Evolutionary conservation across 2,797 vertebrate genomes (phyloP).

Genomic region (Champsocephalus esox): DNA sequence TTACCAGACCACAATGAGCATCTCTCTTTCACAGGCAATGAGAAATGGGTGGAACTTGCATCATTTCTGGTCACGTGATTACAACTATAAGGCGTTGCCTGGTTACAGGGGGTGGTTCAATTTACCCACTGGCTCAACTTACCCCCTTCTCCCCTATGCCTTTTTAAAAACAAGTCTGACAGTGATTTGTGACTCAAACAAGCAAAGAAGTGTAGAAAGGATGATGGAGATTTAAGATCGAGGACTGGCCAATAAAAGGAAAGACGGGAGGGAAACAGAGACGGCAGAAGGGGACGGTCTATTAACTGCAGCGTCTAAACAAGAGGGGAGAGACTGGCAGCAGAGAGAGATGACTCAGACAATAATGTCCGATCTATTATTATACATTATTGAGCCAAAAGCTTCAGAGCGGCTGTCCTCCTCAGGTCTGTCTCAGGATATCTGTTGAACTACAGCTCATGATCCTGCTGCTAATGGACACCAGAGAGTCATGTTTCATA

Average conservation of each 20-base stretch:
- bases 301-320: constrained; percentile 65
- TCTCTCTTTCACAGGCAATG: too few relatives aligned
- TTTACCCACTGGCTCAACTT: too few relatives aligned
- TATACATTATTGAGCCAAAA: constrained; percentile 67
- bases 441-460: background rate
- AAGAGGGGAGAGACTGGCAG: constrained; percentile 61
- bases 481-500: background rate
- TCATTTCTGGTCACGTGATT: too few relatives aligned
- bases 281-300: constrained; percentile 60
- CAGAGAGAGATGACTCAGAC: constrained; percentile 71
- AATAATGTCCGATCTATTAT: constrained; percentile 70
- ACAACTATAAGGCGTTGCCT: too few relatives aligned
- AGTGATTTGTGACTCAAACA: background rate
- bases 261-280: constrained; percentile 19
- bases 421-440: background rate
- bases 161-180: too few relatives aligned
- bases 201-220: background rate
- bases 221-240: background rate
- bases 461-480: background rate
- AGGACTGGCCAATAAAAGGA: constrained; percentile 1
- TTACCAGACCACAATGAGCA: too few relatives aligned
- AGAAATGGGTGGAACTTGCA: too few relatives aligned
- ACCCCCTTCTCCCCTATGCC: too few relatives aligned
- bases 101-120: too few relatives aligned
- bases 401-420: constrained; percentile 45